phyloP scores from a whole-genome alignment of 2,888 invertebrate species.

The Conomelus anceps region DNA sequence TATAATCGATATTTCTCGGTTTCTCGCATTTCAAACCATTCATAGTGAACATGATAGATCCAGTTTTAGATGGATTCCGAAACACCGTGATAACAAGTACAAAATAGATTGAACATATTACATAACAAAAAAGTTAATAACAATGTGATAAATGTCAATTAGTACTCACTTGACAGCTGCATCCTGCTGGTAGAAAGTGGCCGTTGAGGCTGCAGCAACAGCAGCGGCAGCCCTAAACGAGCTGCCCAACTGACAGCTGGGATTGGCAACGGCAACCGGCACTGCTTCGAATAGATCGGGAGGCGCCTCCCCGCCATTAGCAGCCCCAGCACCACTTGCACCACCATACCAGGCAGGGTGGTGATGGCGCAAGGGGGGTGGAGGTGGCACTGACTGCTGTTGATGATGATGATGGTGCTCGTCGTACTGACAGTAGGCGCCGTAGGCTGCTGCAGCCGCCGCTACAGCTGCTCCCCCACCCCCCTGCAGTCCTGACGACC shows the following conservation, averaged over 20 bases:
- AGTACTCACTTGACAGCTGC: not conserved
- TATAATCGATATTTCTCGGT: no score
- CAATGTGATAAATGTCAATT: not conserved
- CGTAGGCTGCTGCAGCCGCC: slow-evolving; percentile 30
- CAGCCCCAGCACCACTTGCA: slow-evolving; percentile 43
- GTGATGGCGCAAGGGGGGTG: slow-evolving; percentile 18
- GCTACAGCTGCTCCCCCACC: slow-evolving; percentile 22
- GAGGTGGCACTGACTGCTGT: slow-evolving; percentile 16
- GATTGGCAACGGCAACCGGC: slow-evolving; percentile 39
- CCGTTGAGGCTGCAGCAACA: not conserved
- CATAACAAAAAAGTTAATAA: no score
- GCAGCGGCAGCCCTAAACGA: slow-evolving; percentile 34
- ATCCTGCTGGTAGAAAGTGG: slow-evolving; percentile 24
- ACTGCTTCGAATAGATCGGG: slow-evolving; percentile 37
- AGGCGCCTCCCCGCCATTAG: slow-evolving; percentile 38
- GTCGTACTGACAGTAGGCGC: slow-evolving; percentile 32
- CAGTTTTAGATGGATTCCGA: no score
- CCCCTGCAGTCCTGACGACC: slow-evolving; percentile 25
- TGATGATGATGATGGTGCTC: slow-evolving; percentile 28
- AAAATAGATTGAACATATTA: no score
- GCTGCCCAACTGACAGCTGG: slow-evolving; percentile 43
- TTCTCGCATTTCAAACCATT: no score
- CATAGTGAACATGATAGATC: no score
- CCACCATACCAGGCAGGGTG: slow-evolving; percentile 51
- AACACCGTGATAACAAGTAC: no score